phyloP scores from a whole-genome alignment of 2,113 vertebrate species.

The Gymnorhina tibicen region DNA sequence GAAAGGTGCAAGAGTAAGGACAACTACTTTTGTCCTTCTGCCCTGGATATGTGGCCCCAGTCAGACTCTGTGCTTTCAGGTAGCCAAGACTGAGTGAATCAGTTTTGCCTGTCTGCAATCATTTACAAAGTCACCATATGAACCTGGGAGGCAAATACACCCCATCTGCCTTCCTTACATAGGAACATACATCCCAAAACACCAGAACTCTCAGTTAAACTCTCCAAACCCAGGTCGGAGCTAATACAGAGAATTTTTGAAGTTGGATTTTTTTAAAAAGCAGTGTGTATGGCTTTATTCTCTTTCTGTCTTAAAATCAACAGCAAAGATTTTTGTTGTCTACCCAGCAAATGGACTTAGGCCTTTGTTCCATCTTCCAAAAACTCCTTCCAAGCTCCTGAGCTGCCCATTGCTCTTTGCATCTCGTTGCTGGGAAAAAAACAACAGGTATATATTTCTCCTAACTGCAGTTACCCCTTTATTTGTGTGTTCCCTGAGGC shows the following conservation, averaged over 20 bases:
- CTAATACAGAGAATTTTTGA: not conserved
- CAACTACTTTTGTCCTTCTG: not conserved
- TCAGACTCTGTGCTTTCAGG: not conserved
- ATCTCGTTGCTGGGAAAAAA: not conserved
- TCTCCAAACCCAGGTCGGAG: not conserved
- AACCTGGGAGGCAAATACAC: not conserved
- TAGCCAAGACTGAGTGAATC: not conserved
- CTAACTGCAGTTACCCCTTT: not conserved
- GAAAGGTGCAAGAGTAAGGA: not conserved
- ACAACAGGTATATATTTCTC: not conserved
- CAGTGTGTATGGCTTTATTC: not conserved
- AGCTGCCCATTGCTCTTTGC: not conserved
- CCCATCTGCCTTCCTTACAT: not conserved
- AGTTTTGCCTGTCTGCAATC: not conserved
- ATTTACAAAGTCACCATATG: not conserved
- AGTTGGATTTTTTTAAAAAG: not conserved
- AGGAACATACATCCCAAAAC: not conserved
- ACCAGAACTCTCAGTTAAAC: not conserved
- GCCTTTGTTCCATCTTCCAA: not conserved
- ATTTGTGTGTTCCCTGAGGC: not conserved
- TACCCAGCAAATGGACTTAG: not conserved
- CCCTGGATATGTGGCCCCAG: rapidly evolving
- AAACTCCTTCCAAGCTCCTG: not conserved
- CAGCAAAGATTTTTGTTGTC: not conserved
- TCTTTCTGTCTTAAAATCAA: not conserved